Conservation (phyloP, 2,113 vertebrate species). For the Sorex fumeus region DNA sequence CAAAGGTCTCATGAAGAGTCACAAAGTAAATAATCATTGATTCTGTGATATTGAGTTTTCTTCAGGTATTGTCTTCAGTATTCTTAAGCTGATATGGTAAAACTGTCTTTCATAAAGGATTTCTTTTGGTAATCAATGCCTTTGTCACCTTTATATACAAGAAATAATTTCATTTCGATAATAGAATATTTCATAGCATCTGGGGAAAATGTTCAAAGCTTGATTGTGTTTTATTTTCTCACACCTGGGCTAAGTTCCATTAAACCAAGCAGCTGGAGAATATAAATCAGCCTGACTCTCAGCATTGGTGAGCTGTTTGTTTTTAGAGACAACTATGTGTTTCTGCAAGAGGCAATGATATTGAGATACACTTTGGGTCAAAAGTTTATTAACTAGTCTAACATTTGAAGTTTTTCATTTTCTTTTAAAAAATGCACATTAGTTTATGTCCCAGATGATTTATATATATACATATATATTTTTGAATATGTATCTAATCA, state of each 20-base stretch:
- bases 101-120: not conserved
- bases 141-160: constrained; percentile 38
- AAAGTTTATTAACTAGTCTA: not conserved
- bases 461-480: too few species aligned
- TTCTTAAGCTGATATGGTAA: constrained; percentile 9
- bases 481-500: too few species aligned
- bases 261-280: constrained; percentile 29
- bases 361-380: not conserved
- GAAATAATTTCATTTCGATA: constrained; percentile 46
- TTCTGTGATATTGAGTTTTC: not conserved
- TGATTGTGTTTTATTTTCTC: constrained; percentile 37
- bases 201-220: not conserved
- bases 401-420: not conserved
- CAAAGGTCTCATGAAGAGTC: not conserved
- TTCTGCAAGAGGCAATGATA: not conserved
- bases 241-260: constrained; percentile 27
- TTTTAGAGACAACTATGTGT: not conserved
- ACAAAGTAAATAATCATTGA: not conserved
- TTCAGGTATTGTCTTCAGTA: not conserved
- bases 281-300: not conserved
- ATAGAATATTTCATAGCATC: constrained; percentile 18
- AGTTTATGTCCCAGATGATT: constrained; percentile 12
- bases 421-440: not conserved
- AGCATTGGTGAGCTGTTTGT: not conserved
- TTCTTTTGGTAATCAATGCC: constrained; percentile 13